A percentile compares a stretch with the other conserved stretches of the same genome.
Evolutionary conservation across 35 echinoderm and acorn worm genomes (phyloP).

Genomic region (Holothuria glaberrima): DNA sequence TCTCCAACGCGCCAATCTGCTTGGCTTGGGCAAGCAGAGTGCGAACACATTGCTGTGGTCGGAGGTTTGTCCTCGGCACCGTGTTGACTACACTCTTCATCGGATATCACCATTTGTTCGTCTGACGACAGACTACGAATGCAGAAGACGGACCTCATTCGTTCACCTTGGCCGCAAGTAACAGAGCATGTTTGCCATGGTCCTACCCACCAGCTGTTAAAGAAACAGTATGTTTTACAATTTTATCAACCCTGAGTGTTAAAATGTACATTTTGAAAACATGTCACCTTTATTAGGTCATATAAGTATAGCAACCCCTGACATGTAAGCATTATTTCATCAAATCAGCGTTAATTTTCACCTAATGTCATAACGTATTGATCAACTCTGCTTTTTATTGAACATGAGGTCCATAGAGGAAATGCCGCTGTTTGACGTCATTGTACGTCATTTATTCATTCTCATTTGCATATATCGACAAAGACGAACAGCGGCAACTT

Average conservation of each 20-base stretch:
- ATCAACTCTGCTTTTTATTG: no score
- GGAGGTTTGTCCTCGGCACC: conserved; percentile 11
- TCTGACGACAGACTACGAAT: conserved; percentile 77
- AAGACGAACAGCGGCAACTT: no score
- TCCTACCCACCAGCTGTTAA: conserved; percentile 84
- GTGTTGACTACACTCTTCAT: conserved; percentile 58
- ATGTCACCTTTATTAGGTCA: no score
- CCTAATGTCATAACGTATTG: no score
- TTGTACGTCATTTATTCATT: no score
- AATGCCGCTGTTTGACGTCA: no score
- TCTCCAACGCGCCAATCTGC: conserved; percentile 73
- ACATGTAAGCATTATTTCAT: no score
- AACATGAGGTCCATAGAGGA: no score
- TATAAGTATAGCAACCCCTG: no score
- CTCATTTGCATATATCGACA: no score
- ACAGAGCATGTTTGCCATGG: conserved; percentile 88
- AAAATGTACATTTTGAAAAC: neutral
- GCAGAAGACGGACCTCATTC: conserved; percentile 79
- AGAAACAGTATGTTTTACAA: neutral
- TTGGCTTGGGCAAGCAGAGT: conserved; percentile 60
- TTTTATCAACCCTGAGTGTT: no score
- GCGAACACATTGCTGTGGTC: neutral
- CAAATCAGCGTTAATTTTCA: no score
- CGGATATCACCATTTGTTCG: conserved; percentile 81
- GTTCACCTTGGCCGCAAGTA: conserved; percentile 66